A percentile compares a stretch with the other conserved stretches of the same genome.
Evolutionary conservation across 1,140 invertebrate species (phyloP).

Genomic region (Platorchestia sp.): DNA sequence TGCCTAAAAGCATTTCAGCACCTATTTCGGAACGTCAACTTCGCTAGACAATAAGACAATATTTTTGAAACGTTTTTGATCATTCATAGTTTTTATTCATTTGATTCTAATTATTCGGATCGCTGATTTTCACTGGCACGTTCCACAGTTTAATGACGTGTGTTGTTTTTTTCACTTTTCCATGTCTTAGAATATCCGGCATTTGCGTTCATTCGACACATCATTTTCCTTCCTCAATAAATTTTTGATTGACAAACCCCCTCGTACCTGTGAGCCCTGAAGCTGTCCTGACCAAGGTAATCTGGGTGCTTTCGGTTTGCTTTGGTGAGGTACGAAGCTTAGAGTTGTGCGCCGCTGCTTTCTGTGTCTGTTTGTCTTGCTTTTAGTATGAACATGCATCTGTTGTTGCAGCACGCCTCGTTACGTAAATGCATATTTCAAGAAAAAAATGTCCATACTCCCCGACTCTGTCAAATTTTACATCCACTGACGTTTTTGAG

Average conservation of each 20-base stretch:
- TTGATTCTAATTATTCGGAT: not conserved
- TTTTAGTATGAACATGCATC: not conserved
- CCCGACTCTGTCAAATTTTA: not conserved
- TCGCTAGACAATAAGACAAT: not conserved
- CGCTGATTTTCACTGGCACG: not conserved
- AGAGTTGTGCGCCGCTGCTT: not conserved
- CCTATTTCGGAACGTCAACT: not conserved
- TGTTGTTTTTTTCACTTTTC: not conserved
- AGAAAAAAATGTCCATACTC: not conserved
- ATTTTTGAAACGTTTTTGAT: not conserved
- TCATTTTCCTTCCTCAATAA: not conserved
- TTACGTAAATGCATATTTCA: not conserved
- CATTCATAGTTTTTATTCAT: not conserved
- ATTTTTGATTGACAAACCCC: not conserved
- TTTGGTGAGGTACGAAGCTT: slow-evolving; percentile 14
- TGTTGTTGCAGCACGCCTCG: not conserved
- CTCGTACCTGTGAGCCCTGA: not conserved
- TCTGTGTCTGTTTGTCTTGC: not conserved
- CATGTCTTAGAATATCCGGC: not conserved
- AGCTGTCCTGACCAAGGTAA: not conserved
- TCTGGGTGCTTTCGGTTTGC: slow-evolving; percentile 19
- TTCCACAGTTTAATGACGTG: not conserved
- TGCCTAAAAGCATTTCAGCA: not conserved
- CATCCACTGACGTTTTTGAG: not conserved
- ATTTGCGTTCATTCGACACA: not conserved